Evolutionary conservation across 2,888 invertebrate species (phyloP), one percentile per base, ranked within the genome.

Genomic region (Yponomeuta malinellus): DNA sequence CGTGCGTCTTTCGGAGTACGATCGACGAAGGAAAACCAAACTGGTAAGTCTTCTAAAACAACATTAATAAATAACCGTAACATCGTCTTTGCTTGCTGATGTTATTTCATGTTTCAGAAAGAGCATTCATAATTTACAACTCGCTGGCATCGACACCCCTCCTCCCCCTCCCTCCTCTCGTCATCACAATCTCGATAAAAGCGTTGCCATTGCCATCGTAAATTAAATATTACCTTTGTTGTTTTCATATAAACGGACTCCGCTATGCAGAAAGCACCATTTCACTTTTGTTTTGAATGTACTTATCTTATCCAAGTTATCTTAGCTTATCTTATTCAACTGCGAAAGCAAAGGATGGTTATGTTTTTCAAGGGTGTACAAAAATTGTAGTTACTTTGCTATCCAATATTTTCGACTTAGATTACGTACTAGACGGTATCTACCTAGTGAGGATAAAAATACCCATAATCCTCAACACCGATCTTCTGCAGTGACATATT

Each of bases 41-140:
- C 15, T 59, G 15, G 52, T 12, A 59, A 15, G 2, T 4, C 12
- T 15, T 5, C 1, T 15, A 15, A 59, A 59, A 59, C 52, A 59
- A 59, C 12, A 59, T 9, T 59, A 59, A 15, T 43, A 43, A 43
- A 43, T 43, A 43, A 43, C 43, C 5, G 8, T 43, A 43, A 43
- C 8, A 43, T 43, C 43, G 15, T 59, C 12, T 59, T 15, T 59
- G 52, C 52, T 59, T 59, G 12, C 52, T 59, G 52, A 59, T 59
- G 15, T 59, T 15, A 6, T 43, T 43, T 43, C 12, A 59, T 59
- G 15, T 59, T 59, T 59, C 52, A 59, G 15, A 59, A 59, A 59
- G 52, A 59, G 52, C 52, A 59, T 59, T 59, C 52, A 59, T 59
- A 59, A 59, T 15, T 59, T 59, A 59, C 52, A 59, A 59, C 52